Base-by-base conservation (phyloP, 2,888 invertebrate genomes). In the Tenthredo amoena region DNA sequence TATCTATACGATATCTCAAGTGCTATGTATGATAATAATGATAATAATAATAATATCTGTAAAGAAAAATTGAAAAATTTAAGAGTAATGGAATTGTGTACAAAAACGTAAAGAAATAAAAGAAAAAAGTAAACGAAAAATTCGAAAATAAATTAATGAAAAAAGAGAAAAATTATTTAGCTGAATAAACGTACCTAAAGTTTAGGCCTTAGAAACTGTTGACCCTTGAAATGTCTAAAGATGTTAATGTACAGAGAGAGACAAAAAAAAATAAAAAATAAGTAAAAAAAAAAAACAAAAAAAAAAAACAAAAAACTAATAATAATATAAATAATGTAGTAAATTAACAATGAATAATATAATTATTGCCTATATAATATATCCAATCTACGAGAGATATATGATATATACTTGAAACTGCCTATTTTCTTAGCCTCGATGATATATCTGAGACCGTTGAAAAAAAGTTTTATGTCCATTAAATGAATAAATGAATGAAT, bases 171-270 rank as follows among this genome's bases (percentile, higher is more conserved):
- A 83, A 87, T 83, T 74, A 74, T 72, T 84, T 87, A 87, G 86
- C 83, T 87, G 76, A 88, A 86, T 88, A 87, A 89, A 89, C 89
- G 91, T 92, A 91, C 90, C 90, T 91, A 89, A 90, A 89, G 84
- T 88, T 88, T 91, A 92, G 91, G 91, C 91, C 91, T 92, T 92
- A 91, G 91, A 88, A 89, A 88, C 87, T 89, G 89, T 90, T 90
- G 89, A 91, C 88, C 90, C 88, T 89, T 90, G 87, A 91, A 87
- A 90, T 90, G 87, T 92, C 88, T 91, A 90, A 90, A 88, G 89
- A 90, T 88, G 90, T 91, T 89, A 86, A 89, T 89, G 87, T 90
- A 88, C 87, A 89, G 87, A 88, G 71, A 86, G 31, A 77, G 18
- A 72, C n/a, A 12, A 86, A 7, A 50, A 77, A 85, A 77, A 85